Conservation (phyloP, 2,888 invertebrate species). For the Tigriopus californicus region DNA sequence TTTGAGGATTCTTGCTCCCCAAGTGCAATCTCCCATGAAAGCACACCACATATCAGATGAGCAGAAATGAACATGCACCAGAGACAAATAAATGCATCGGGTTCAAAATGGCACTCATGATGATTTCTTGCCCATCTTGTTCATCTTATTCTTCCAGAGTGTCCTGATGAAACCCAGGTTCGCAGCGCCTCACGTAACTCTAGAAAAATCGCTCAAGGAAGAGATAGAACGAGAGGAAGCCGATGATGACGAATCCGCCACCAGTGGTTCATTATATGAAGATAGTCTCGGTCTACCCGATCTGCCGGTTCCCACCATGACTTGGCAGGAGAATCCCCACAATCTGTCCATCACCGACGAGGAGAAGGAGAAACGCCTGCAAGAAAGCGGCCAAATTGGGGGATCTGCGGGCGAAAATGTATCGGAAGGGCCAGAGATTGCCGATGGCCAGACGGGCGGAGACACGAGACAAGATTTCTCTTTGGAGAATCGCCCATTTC, state of each 20-base stretch:
- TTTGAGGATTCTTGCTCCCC: no score
- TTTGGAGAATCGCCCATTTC: constrained; percentile 49
- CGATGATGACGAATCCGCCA: background rate
- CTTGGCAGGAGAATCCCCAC: background rate
- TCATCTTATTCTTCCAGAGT: background rate
- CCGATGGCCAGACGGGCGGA: no score
- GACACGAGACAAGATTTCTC: constrained; percentile 5
- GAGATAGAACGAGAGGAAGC: constrained; percentile 15
- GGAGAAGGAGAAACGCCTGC: constrained; percentile 52
- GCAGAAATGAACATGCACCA: no score
- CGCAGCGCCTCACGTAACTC: constrained; percentile 48
- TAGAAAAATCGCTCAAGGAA: constrained; percentile 53
- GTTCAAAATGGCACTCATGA: background rate
- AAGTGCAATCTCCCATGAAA: no score
- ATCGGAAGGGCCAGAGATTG: no score
- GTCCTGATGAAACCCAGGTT: constrained; percentile 25
- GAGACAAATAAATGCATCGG: no score
- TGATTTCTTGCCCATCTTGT: background rate
- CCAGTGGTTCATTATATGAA: background rate
- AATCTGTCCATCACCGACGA: constrained; percentile 68
- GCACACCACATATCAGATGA: background rate
- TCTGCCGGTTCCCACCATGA: background rate
- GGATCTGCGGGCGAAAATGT: no score
- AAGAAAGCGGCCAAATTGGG: constrained; percentile 16
- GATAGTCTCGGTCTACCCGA: background rate